Conservation (phyloP, 2,797 vertebrate genomes). For the Diplodus sargus region DNA sequence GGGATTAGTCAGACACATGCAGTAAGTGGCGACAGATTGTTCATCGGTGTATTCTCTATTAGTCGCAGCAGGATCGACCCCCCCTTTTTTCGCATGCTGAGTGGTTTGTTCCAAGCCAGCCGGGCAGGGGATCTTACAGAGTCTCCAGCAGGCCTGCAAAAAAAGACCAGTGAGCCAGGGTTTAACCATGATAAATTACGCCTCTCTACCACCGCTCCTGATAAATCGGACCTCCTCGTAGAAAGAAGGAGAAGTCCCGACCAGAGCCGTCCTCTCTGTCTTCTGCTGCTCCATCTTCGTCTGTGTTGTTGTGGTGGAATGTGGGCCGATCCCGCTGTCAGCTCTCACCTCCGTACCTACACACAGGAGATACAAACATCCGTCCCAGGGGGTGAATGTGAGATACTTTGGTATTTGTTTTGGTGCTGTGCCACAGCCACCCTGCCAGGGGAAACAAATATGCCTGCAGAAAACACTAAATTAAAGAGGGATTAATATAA, state of each 20-base stretch:
- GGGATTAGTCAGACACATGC: conserved; percentile 39
- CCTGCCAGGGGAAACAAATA: conserved; percentile 28
- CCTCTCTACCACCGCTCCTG: conserved; percentile 29
- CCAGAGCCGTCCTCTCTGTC: not conserved
- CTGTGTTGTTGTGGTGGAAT: conserved; percentile 24
- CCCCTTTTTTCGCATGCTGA: conserved; percentile 33
- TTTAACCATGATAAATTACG: conserved; percentile 50
- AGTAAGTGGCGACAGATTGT: conserved; percentile 46
- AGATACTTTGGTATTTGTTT: conserved; percentile 30
- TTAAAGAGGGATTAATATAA: not conserved
- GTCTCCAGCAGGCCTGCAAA: conserved; percentile 37
- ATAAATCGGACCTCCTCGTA: conserved; percentile 62
- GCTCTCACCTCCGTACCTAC: conserved; percentile 26
- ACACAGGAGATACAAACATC: conserved; percentile 23
- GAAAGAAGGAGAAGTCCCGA: conserved; percentile 27
- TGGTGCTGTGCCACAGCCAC: conserved; percentile 25
- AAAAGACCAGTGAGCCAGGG: conserved; percentile 40
- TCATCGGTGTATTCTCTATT: conserved; percentile 49
- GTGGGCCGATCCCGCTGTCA: conserved; percentile 1
- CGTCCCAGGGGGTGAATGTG: conserved; percentile 34
- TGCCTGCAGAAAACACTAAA: conserved; percentile 12
- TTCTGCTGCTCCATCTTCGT: conserved; percentile 31
- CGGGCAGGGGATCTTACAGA: conserved; percentile 30
- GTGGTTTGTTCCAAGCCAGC: conserved; percentile 27
- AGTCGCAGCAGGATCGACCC: conserved; percentile 36